Base-by-base conservation (phyloP, 2,797 vertebrate genomes). In the Manis pentadactyla region DNA sequence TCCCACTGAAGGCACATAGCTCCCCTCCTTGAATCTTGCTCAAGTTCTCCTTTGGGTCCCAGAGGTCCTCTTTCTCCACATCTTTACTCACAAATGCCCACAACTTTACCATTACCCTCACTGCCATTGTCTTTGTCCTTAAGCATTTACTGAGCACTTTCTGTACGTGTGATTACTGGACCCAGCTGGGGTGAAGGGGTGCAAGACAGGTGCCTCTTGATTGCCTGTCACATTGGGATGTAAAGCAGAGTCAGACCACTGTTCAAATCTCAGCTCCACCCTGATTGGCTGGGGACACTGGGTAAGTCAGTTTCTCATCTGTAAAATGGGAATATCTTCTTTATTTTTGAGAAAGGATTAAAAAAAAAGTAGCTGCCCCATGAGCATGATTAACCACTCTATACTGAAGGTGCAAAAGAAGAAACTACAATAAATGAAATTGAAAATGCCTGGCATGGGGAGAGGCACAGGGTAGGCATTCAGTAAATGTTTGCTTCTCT, bases 261-360 rank as follows among this genome's bases (percentile, higher is more conserved):
- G 12, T 8, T 12, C 25, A 79, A 21, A 71, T 74, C 27, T 39
- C 55, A 78, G 55, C 74, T 90, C 12, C n/a, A 55, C 27, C 25
- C 1, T 29, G 37, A 73, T 39, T 57, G 84, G n/a, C 51, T 42
- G 34, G 78, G 46, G 27, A 46, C 55, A 9, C 46, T 53, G 85
- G 31, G 34, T n/a, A 89, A 42, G 51, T 92, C 90, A 74, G 85
- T 96, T 69, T 79, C 77, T 59, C 68, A 49, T 73, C 79, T 77
- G 81, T 90, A 64, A 90, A 85, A 95, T 78, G 63, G 84, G 77
- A 29, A 57, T 34, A 49, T 74, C 83, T 83, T 42, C 19, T 12
- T 83, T 93, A 4, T 64, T 87, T 87, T 84, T 66, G 46, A 95
- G 85, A 68, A 89, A 94, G n/a, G 57, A 37, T 66, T n/a, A 95